These are phyloP conservation scores for Gastrophysa polygoni DNA, from an alignment of 2,888 invertebrate species.

Conservation along the genomic window DNA sequence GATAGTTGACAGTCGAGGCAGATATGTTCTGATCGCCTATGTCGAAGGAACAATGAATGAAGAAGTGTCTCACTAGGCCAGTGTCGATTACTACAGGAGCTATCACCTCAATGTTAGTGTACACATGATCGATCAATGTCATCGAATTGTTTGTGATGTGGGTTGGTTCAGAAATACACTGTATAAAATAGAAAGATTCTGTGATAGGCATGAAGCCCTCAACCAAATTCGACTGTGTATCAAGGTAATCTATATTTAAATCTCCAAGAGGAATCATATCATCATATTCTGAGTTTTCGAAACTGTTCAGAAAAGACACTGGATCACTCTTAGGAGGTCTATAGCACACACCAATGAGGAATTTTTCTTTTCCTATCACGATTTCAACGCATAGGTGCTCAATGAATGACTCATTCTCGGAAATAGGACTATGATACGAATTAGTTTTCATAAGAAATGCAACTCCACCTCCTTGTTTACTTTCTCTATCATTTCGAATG, in stretches of 20 bases:
- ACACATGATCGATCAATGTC: not conserved
- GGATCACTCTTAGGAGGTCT: not conserved
- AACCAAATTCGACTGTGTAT: not conserved
- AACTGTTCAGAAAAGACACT: not conserved
- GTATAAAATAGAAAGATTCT: not conserved
- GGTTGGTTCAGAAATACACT: not conserved
- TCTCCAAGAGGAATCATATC: not conserved
- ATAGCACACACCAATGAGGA: not conserved
- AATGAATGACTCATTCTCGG: not conserved
- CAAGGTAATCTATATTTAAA: not conserved
- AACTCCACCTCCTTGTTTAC: constrained; percentile 1
- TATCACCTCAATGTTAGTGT: not conserved
- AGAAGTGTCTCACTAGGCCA: not conserved
- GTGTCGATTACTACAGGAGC: not conserved
- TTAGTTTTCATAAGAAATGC: not conserved
- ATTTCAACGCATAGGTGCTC: not conserved
- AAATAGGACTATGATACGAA: not conserved
- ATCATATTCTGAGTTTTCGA: not conserved
- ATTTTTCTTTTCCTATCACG: not conserved
- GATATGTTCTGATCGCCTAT: too few species aligned
- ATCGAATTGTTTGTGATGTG: not conserved
- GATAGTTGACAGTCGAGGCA: too few species aligned
- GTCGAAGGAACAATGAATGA: not conserved
- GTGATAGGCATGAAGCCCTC: not conserved
- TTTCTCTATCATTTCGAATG: constrained; percentile 1